phyloP scores from a whole-genome alignment of 2,888 invertebrate genomes.

The Oscheius sp. region DNA sequence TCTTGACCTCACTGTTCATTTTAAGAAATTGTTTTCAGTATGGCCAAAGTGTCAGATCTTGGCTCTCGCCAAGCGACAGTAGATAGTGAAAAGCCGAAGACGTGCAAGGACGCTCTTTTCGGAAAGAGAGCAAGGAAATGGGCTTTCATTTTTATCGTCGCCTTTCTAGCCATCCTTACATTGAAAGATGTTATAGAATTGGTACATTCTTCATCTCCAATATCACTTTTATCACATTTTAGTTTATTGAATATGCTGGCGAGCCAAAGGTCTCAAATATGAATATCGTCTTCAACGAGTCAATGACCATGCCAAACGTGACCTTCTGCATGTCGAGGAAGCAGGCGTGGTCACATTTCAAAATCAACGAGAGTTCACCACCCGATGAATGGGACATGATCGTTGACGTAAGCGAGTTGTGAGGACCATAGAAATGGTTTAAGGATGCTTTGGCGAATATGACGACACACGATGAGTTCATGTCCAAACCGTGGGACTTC shows the following conservation, averaged over 20 bases:
- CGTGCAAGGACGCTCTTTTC: slow-evolving; percentile 54
- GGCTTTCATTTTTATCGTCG: slow-evolving; percentile 66
- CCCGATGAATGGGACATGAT: slow-evolving; percentile 62
- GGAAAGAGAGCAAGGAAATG: slow-evolving; percentile 59
- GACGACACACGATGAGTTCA: slow-evolving; percentile 60
- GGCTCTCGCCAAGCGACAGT: slow-evolving; percentile 15
- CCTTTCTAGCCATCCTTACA: slow-evolving; percentile 65
- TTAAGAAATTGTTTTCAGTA: slow-evolving; percentile 31
- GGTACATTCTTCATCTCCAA: slow-evolving; percentile 41
- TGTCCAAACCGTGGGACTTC: slow-evolving; percentile 64
- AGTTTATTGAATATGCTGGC: slow-evolving; percentile 62
- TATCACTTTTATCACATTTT: slow-evolving; percentile 19
- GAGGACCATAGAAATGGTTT: slow-evolving; percentile 12
- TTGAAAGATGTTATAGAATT: slow-evolving; percentile 64
- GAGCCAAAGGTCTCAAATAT: slow-evolving; percentile 68
- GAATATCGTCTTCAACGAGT: slow-evolving; percentile 67
- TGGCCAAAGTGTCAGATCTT: slow-evolving; percentile 39
- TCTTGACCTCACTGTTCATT: neutral
- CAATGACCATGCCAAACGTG: slow-evolving; percentile 68
- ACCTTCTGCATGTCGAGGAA: slow-evolving; percentile 68
- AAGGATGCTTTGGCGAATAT: slow-evolving; percentile 61
- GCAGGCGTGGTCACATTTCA: slow-evolving; percentile 68
- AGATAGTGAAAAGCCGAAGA: slow-evolving; percentile 31
- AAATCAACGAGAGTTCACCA: slow-evolving; percentile 55
- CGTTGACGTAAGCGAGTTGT: slow-evolving; percentile 47